Percentiles rank a stretch among this genome's conserved stretches.
Evolutionary conservation across 2,888 invertebrate species (phyloP).

Genomic region (Rotaria sp.): DNA sequence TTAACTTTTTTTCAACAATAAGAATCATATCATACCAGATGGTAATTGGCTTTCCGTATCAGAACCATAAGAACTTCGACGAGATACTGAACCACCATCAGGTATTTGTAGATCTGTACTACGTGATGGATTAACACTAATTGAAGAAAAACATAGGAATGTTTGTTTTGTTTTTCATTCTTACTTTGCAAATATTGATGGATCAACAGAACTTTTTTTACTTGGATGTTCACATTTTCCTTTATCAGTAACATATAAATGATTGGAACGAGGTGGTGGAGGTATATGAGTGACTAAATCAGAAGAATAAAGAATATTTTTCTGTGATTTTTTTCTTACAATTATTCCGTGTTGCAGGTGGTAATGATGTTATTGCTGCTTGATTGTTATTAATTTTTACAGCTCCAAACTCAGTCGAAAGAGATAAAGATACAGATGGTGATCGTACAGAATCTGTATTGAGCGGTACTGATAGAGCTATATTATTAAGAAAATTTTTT

Average conservation of each 20-base stretch:
- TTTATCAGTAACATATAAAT: background rate
- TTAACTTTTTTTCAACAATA: background rate
- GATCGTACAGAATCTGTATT: background rate
- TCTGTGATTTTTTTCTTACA: background rate
- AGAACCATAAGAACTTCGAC: constrained; percentile 3
- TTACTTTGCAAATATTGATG: background rate
- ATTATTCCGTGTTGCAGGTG: background rate
- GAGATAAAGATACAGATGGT: background rate
- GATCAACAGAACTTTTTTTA: constrained; percentile 20
- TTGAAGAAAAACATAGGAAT: background rate
- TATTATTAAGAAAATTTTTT: background rate
- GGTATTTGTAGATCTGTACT: background rate
- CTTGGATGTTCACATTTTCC: constrained; percentile 23
- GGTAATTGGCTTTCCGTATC: constrained; percentile 6
- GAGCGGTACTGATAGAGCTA: background rate
- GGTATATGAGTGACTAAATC: background rate
- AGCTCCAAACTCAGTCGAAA: background rate
- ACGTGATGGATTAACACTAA: background rate
- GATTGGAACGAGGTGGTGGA: constrained; percentile 14
- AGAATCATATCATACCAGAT: background rate
- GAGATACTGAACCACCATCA: background rate
- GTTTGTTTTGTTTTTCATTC: background rate
- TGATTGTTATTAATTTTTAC: background rate
- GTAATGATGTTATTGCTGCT: background rate
- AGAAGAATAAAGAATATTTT: background rate